Conservation (phyloP, 2,797 vertebrate species). For the Spatula clypeata region DNA sequence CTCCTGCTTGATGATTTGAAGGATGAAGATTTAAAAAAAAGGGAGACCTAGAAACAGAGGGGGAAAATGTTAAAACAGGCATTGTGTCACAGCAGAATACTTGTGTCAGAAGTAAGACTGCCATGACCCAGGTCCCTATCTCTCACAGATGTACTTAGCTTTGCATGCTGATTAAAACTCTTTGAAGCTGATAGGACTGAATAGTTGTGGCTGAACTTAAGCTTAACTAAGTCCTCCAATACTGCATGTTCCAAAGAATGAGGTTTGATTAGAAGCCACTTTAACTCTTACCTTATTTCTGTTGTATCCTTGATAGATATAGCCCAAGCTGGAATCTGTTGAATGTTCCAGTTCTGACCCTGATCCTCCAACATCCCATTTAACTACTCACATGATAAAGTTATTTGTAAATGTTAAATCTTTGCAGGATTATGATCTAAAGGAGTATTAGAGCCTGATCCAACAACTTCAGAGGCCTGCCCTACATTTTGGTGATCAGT, state of each 20-base stretch:
- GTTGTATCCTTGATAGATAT: neutral
- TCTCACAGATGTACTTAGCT: neutral
- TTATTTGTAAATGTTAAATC: conserved; percentile 66
- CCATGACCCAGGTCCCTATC: neutral
- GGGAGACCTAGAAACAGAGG: neutral
- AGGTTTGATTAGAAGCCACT: neutral
- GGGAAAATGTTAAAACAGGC: neutral
- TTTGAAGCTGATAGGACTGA: conserved; percentile 29
- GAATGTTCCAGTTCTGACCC: neutral
- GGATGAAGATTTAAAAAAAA: neutral
- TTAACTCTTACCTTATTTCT: neutral
- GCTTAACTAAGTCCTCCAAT: neutral
- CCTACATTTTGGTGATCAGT: conserved; percentile 55
- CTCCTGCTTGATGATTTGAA: neutral
- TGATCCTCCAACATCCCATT: conserved; percentile 30
- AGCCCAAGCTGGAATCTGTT: neutral
- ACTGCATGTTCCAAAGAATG: neutral
- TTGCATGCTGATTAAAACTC: neutral
- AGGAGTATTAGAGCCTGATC: conserved; percentile 59
- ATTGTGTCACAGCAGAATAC: neutral
- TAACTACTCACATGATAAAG: conserved; percentile 62
- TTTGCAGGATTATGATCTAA: conserved; percentile 63
- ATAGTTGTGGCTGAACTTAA: neutral
- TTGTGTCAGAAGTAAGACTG: neutral
- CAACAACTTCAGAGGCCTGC: conserved; percentile 59